Conservation (phyloP, 2,888 invertebrate genomes). For the Drosophila affinis region DNA sequence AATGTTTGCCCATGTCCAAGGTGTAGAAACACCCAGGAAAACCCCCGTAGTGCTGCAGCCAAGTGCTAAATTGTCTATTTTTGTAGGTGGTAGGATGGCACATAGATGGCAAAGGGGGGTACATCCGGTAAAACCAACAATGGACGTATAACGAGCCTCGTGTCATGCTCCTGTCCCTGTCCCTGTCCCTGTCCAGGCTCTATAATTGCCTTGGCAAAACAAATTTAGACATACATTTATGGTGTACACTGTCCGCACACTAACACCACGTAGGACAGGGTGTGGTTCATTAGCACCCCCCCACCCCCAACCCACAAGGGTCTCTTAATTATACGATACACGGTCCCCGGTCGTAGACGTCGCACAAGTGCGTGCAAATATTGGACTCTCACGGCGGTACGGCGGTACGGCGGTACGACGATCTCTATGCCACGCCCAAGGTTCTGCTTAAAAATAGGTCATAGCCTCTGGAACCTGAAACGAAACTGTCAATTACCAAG, state of each 20-base stretch:
- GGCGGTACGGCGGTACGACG: neutral
- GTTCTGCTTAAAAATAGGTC: constrained; percentile 23
- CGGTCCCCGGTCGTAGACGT: neutral
- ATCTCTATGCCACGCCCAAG: constrained; percentile 1
- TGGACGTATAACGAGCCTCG: constrained; percentile 62
- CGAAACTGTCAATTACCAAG: constrained; percentile 35
- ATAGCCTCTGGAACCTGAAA: constrained; percentile 35
- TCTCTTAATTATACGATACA: constrained; percentile 46
- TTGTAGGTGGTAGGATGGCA: constrained; percentile 3
- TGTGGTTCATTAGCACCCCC: constrained; percentile 38
- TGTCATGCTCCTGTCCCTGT: constrained; percentile 51
- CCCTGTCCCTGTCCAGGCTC: constrained; percentile 40
- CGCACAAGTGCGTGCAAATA: constrained; percentile 39
- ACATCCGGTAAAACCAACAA: constrained; percentile 38
- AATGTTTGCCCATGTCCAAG: constrained; percentile 23
- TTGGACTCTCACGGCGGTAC: constrained; percentile 3
- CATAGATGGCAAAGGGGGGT: too few species aligned
- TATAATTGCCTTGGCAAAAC: constrained; percentile 62
- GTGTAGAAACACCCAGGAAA: constrained; percentile 28
- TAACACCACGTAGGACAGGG: neutral
- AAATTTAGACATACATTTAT: constrained; percentile 67
- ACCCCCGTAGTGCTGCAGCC: neutral
- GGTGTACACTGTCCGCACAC: constrained; percentile 20
- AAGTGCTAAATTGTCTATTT: constrained; percentile 67
- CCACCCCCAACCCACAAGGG: constrained; percentile 9